Evolutionary conservation across 2,113 vertebrate genomes (phyloP).

Genomic region (Tringa solitaria): DNA sequence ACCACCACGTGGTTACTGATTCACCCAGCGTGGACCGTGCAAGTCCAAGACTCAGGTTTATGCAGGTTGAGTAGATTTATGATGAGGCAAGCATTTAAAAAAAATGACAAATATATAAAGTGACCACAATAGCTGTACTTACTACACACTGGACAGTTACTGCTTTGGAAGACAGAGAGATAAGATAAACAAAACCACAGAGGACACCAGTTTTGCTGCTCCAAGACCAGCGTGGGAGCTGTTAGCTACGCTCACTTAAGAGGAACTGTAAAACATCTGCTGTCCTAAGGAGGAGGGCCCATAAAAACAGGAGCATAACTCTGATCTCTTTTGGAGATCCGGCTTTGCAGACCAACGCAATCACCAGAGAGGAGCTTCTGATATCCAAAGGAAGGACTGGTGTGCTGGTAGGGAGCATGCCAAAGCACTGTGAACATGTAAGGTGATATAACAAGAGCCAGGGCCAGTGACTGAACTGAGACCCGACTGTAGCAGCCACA

Average conservation of each 20-base stretch:
- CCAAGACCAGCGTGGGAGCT: neutral
- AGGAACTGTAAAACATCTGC: neutral
- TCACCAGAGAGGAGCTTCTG: neutral
- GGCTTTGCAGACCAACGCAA: neutral
- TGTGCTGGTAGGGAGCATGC: neutral
- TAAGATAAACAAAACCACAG: neutral
- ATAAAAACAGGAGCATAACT: neutral
- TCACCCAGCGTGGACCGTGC: rapidly evolving
- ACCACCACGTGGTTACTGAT: neutral
- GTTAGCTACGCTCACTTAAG: neutral
- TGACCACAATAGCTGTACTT: neutral
- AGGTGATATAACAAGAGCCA: neutral
- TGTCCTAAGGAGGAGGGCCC: neutral
- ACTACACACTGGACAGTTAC: neutral
- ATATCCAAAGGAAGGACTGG: neutral
- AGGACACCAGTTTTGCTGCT: neutral
- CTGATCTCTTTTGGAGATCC: neutral
- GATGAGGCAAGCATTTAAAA: neutral
- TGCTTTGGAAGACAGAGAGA: neutral
- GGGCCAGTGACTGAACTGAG: neutral
- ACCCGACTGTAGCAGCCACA: neutral
- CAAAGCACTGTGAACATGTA: neutral
- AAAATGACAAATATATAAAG: neutral
- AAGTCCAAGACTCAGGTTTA: neutral
- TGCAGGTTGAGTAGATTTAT: neutral